phyloP scores from a whole-genome alignment of 2,113 vertebrate genomes.

The Smithornis capensis region DNA sequence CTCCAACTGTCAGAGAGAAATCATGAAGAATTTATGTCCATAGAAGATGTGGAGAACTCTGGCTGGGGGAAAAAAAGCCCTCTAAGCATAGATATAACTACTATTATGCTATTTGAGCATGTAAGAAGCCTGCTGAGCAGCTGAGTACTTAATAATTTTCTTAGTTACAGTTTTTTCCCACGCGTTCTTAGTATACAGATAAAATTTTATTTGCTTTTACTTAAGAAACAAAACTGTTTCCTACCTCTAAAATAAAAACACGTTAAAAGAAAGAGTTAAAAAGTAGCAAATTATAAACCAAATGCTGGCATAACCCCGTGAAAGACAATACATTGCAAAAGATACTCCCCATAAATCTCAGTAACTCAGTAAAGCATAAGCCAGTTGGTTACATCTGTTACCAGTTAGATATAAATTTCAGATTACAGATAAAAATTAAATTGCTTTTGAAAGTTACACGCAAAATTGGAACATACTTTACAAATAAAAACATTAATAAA shows the following conservation, averaged over 20 bases:
- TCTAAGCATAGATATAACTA: not conserved
- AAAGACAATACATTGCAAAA: slow-evolving; percentile 68
- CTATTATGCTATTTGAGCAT: not conserved
- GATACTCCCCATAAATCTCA: slow-evolving; percentile 66
- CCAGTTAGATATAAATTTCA: slow-evolving; percentile 75
- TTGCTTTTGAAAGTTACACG: slow-evolving; percentile 68
- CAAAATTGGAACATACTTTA: slow-evolving; percentile 64
- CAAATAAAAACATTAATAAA: slow-evolving; percentile 69
- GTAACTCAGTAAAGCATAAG: slow-evolving; percentile 57
- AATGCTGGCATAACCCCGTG: slow-evolving; percentile 56
- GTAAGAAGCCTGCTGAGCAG: not conserved
- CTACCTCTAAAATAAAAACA: slow-evolving; percentile 35
- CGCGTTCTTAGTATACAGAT: not conserved
- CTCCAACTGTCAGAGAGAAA: not conserved
- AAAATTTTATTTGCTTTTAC: not conserved
- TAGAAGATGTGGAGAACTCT: not conserved
- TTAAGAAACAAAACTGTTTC: not conserved
- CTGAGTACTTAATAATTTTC: not conserved
- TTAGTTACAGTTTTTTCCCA: not conserved
- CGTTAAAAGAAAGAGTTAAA: slow-evolving; percentile 62
- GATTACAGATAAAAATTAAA: slow-evolving; percentile 72
- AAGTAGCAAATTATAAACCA: slow-evolving; percentile 66
- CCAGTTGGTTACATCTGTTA: slow-evolving; percentile 74
- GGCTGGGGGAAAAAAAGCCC: not conserved
- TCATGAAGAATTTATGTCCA: not conserved